phyloP scores from a whole-genome alignment of 2,113 vertebrate species.

The Fregata magnificens region DNA sequence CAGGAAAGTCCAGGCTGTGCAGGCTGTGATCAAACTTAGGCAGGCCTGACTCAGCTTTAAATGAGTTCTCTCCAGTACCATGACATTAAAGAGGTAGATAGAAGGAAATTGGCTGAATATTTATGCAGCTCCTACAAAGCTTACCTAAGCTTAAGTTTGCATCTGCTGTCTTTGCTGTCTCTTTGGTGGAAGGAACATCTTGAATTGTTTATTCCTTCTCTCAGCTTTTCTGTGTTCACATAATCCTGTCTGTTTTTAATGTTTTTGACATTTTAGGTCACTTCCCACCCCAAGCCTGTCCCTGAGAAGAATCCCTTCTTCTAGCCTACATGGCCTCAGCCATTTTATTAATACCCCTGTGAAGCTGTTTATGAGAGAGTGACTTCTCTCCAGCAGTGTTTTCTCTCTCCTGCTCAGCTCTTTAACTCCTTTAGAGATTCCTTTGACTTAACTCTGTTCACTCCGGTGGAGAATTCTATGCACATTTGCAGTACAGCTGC shows the following conservation, averaged over 20 bases:
- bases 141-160: slow-evolving; percentile 63
- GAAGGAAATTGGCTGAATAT: slow-evolving; percentile 36
- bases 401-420: neutral
- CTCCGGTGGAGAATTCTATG: neutral
- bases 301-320: slow-evolving; percentile 16
- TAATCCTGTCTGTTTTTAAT: neutral
- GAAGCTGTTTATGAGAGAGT: neutral
- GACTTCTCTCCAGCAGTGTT: neutral
- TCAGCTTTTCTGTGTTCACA: slow-evolving; percentile 57
- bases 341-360: neutral
- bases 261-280: slow-evolving; percentile 45
- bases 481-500: neutral
- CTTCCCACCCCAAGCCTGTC: slow-evolving; percentile 6
- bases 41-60: slow-evolving; percentile 47
- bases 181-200: slow-evolving; percentile 41
- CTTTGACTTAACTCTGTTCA: slow-evolving; percentile 36
- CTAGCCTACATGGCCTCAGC: neutral
- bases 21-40: neutral
- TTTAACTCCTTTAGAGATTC: neutral
- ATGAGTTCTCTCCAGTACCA: neutral
- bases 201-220: slow-evolving; percentile 56
- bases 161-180: slow-evolving; percentile 53
- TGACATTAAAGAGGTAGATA: neutral
- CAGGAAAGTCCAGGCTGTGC: neutral
- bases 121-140: slow-evolving; percentile 43